Conservation (phyloP, 2,888 invertebrate genomes). For the Polyploca ridens region DNA sequence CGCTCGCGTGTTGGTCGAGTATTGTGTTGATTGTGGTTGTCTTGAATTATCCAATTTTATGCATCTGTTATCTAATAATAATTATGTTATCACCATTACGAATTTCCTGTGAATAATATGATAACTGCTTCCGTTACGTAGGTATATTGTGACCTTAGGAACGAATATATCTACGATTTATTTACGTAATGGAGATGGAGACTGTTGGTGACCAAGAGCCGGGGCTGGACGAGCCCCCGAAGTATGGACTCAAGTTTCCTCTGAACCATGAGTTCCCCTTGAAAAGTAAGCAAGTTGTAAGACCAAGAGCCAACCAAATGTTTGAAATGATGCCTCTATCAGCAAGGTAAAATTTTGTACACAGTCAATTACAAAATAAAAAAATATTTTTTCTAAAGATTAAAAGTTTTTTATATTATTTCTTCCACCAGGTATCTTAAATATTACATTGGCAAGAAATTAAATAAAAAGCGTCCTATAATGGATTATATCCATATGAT, state of each 20-base stretch:
- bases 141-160: neutral
- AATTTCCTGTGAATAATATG: neutral
- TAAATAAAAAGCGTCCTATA: conserved; percentile 87
- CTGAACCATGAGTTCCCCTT: conserved; percentile 91
- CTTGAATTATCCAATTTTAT: neutral
- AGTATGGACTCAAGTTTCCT: conserved; percentile 89
- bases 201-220: conserved; percentile 41
- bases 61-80: neutral
- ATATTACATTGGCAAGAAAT: conserved; percentile 87
- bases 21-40: too few relatives aligned
- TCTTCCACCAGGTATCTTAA: conserved; percentile 86
- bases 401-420: neutral
- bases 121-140: neutral
- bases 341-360: conserved; percentile 84
- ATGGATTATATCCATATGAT: conserved; percentile 92
- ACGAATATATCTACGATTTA: conserved; percentile 13
- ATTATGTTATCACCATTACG: neutral
- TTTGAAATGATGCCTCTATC: conserved; percentile 88
- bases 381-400: too few relatives aligned
- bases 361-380: neutral
- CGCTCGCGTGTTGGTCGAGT: too few relatives aligned
- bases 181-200: conserved; percentile 43
- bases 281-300: conserved; percentile 87
- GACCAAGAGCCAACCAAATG: conserved; percentile 88
- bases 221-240: conserved; percentile 76